Evolutionary conservation across 2,888 invertebrate genomes (phyloP), one percentile per base, ranked within the genome.

Genomic region (Lasioglossum calceatum): DNA sequence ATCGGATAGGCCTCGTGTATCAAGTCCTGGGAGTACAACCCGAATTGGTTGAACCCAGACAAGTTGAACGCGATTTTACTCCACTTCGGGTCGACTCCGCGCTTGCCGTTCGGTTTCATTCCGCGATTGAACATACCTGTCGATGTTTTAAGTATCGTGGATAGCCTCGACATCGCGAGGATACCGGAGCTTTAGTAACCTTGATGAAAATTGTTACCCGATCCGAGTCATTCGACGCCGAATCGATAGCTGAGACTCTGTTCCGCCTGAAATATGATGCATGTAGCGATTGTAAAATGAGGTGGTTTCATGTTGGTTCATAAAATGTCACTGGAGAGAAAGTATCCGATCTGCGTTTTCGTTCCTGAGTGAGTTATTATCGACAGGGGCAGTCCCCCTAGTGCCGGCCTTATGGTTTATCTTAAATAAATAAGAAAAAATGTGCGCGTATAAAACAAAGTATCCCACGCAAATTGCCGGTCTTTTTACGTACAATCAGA

Each of bases 21-120:
- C 10, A 92, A 0, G 19, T 91, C 91, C 23, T 91, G 73, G 1
- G 82, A 75, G 44, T 92, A 93, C 16, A 91, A 83, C 8, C 92
- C 92, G 47, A 85, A 92, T 77, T 73, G 84, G 44, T 92, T 90
- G 32, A 71, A 91, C 14, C 75, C 79, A 7, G 88, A 75, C 75
- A 10, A 76, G 23, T 88, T 81, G 36, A 90, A 92, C 67, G 36
- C 81, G 0, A 81, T n/a, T 72, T 85, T 89, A 36, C 16, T 32
- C 0, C 85, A 47, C 36, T 64, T 64, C n/a, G n/a, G 12, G 8
- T 4, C 27, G 70, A 0, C 4, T 12, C 1, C 42, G 36, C 0
- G 4, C 23, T 1, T 12, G 23, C 4, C 39, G 39, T 8, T 12
- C 23, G 70, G 0, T 4, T 36, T 70, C 4, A 8, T n/a, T n/a